Conservation (phyloP, 2,888 invertebrate genomes). For the Hypolimnas misippus region DNA sequence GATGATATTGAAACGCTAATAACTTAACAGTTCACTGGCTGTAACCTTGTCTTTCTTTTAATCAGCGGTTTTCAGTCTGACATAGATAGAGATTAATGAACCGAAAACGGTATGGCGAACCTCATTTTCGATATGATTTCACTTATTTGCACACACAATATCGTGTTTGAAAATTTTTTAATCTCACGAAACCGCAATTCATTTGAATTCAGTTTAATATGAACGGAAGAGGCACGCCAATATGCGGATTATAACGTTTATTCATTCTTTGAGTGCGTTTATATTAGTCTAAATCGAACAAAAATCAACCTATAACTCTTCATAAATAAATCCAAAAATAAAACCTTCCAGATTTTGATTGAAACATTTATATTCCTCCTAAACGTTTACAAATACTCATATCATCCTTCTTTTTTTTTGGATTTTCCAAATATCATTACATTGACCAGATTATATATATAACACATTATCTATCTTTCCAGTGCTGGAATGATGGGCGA, state of each 20-base stretch:
- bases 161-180: slow-evolving; percentile 57
- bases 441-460: no score
- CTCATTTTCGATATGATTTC: slow-evolving; percentile 68
- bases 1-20: slow-evolving; percentile 63
- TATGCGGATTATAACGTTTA: slow-evolving; percentile 40
- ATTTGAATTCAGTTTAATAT: slow-evolving; percentile 51
- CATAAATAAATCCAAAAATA: not conserved
- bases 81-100: slow-evolving; percentile 67
- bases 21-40: slow-evolving; percentile 66
- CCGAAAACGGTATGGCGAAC: slow-evolving; percentile 63
- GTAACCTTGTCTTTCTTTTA: slow-evolving; percentile 72
- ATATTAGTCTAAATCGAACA: no score
- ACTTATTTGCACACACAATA: slow-evolving; percentile 58
- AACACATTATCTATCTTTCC: slow-evolving; percentile 50
- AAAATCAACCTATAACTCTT: no score
- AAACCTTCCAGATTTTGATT: no score
- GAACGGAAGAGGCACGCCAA: slow-evolving; percentile 43
- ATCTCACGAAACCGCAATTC: slow-evolving; percentile 64
- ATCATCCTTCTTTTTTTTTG: not conserved
- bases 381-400: no score
- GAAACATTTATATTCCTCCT: no score
- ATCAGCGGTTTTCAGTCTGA: slow-evolving; percentile 64
- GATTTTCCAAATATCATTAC: not conserved
- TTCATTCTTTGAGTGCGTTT: slow-evolving; percentile 15
- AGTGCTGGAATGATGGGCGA: slow-evolving; percentile 86